Evolutionary conservation across 2,888 invertebrate genomes (phyloP), one percentile per base, ranked within the genome.

Genomic region (Meghimatium bilineatum): DNA sequence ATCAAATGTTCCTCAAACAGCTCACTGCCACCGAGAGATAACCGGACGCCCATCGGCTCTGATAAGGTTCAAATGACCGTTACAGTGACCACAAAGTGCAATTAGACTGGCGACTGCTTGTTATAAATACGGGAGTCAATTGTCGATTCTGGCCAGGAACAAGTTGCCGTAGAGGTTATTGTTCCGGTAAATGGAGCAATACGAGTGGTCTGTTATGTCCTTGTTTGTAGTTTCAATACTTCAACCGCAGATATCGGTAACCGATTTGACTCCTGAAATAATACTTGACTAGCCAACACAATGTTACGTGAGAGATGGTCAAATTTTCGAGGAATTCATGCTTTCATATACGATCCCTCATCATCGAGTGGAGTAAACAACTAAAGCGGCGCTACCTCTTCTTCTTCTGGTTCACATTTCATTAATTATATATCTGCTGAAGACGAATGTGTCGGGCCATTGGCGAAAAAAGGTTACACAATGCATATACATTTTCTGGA

Each of bases 31-130:
- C 5, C 14, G 60, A 60, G 36, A 76, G 76, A 76, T 76, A 76
- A 36, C 52, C 26, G 26, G 60, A 23, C 52, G 32, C 32, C 56
- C 20, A 26, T 34, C 20, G 32, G 23, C 26, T 1, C 34, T 2
- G 60, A 60, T 32, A 23, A 17, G 8, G 60, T 26, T 52, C 34
- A 32, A 60, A 52, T 60, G 76, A 60, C 34, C 76, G 76, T 60
- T 60, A 60, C 20, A 60, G 34, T 76, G 76, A 76, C 76, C 60
- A 60, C 76, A 20, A 76, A 76, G 76, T 76, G 76, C 76, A 76
- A 76, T 76, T 76, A 76, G 26, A 29, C 60, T 17, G 76, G 60
- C 76, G 32, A 32, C 49, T 12, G n/a, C 36, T 10, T 26, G 2
- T 32, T 60, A 60, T 52, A 17, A 60, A 52, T 34, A 60, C 26